phyloP scores from a whole-genome alignment of 64 coral and sea anemone species.

The Orbicella faveolata region DNA sequence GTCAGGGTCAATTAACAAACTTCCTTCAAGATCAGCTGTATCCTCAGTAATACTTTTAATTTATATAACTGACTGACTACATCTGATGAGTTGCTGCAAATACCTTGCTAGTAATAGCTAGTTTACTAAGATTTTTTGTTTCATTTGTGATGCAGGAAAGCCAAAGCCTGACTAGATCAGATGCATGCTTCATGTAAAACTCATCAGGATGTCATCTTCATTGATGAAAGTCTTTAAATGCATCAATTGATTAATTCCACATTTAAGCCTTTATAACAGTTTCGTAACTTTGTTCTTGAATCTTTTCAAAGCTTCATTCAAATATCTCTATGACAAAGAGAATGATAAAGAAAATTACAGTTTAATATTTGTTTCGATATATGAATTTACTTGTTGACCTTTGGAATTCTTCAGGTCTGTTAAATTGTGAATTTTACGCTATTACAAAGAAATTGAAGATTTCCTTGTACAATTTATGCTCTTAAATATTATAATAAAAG shows the following conservation, averaged over 20 bases:
- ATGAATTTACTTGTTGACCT: too few relatives aligned
- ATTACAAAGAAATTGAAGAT: not conserved
- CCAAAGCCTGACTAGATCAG: constrained; percentile 13
- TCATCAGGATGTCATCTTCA: not conserved
- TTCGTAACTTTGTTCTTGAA: not conserved
- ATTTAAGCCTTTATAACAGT: not conserved
- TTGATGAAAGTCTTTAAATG: not conserved
- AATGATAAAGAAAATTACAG: not conserved
- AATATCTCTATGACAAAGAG: not conserved
- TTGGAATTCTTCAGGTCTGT: too few relatives aligned
- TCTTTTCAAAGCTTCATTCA: not conserved
- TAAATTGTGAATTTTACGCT: not conserved
- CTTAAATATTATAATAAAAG: not conserved
- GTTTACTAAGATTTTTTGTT: constrained; percentile 21
- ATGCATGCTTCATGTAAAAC: constrained; percentile 22
- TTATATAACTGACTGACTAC: too few relatives aligned
- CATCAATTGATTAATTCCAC: not conserved
- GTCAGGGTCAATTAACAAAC: too few relatives aligned
- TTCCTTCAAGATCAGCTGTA: too few relatives aligned
- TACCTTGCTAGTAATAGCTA: too few relatives aligned
- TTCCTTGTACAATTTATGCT: not conserved
- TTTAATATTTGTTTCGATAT: not conserved
- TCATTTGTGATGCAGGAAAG: constrained; percentile 12
- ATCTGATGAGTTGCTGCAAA: too few relatives aligned
- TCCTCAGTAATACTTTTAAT: too few relatives aligned